Conservation (phyloP, 2,888 invertebrate genomes). For the Aricia artaxerxes region DNA sequence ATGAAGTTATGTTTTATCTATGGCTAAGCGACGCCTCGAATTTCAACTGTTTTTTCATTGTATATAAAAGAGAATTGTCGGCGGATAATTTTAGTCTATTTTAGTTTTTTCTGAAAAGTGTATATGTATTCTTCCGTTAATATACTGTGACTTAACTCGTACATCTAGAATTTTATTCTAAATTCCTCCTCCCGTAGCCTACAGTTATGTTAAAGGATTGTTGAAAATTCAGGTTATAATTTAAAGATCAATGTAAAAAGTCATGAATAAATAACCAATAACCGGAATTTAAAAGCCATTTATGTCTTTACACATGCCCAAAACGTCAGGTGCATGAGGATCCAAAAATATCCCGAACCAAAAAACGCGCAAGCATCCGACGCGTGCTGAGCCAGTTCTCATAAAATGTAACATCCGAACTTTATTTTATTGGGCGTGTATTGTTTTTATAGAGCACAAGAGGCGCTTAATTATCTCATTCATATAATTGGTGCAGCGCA, state of each 20-base stretch:
- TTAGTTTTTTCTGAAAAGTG: no score
- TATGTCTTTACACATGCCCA: background rate
- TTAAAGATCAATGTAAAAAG: background rate
- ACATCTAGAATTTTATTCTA: no score
- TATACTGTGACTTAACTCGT: no score
- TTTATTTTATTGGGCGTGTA: constrained; percentile 22
- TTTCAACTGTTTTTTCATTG: no score
- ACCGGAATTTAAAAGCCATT: background rate
- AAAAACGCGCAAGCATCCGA: background rate
- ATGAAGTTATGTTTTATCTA: no score
- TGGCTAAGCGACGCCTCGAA: no score
- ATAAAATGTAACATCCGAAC: constrained; percentile 10
- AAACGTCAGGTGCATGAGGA: background rate
- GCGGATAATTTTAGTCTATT: no score
- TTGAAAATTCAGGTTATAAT: no score
- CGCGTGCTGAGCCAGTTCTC: constrained; percentile 12
- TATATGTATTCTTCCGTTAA: no score
- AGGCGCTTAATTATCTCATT: constrained; percentile 44
- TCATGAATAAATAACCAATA: background rate
- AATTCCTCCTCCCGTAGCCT: no score
- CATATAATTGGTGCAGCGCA: constrained; percentile 40
- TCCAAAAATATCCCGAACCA: background rate
- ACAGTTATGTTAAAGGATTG: no score
- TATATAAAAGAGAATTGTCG: no score
- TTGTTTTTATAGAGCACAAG: constrained; percentile 30